phyloP scores from a whole-genome alignment of 2,888 invertebrate species.

The Deroplatys truncata region DNA sequence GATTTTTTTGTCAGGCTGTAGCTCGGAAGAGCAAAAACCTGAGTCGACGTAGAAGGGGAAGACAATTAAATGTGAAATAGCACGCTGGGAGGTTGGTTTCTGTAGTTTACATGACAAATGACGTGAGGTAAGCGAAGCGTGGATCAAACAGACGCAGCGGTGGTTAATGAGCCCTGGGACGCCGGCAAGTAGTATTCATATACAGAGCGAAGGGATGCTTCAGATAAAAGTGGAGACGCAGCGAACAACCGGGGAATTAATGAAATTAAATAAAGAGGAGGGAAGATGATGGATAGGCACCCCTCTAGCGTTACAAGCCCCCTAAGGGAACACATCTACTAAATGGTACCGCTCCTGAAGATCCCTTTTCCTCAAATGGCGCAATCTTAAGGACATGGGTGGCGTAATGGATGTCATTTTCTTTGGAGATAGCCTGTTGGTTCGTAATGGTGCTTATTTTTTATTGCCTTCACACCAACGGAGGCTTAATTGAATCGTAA shows the following conservation, averaged over 20 bases:
- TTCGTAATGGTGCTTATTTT: neutral
- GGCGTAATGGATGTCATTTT: neutral
- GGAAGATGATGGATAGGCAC: neutral
- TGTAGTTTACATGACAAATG: slow-evolving; percentile 13
- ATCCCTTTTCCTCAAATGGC: too few relatives aligned
- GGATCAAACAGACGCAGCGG: neutral
- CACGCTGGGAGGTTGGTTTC: neutral
- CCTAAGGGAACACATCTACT: neutral
- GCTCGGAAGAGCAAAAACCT: neutral
- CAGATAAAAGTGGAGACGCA: neutral
- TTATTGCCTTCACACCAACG: too few relatives aligned
- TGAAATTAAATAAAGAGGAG: neutral
- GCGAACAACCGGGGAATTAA: neutral
- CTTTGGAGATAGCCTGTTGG: neutral
- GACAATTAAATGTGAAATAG: neutral
- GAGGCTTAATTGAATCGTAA: neutral
- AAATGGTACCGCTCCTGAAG: neutral
- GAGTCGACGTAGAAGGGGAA: neutral
- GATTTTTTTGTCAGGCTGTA: neutral
- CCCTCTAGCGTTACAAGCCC: too few relatives aligned
- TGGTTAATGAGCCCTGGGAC: slow-evolving; percentile 2
- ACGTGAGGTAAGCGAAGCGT: neutral
- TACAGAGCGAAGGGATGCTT: neutral
- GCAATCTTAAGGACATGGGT: neutral
- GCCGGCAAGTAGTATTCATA: neutral